These are phyloP conservation scores for Phyllotreta striolata DNA, from an alignment of 2,888 invertebrate genomes.

Conservation along the genomic window DNA sequence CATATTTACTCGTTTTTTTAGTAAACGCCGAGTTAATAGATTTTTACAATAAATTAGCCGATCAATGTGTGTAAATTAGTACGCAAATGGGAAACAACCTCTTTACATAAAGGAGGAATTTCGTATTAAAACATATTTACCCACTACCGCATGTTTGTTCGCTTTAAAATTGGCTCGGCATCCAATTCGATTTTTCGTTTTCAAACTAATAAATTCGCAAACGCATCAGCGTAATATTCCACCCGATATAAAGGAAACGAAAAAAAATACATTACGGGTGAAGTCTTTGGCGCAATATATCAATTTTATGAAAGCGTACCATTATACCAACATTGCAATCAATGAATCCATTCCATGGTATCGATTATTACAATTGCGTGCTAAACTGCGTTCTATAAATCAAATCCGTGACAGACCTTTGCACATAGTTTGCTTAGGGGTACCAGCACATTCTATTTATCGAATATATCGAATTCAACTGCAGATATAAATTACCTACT, in stretches of 20 bases:
- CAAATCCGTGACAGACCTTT: conserved; percentile 38
- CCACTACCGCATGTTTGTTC: too few species aligned
- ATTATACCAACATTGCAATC: conserved; percentile 36
- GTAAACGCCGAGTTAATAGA: neutral
- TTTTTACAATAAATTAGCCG: neutral
- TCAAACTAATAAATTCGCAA: too few species aligned
- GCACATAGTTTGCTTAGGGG: conserved; percentile 42
- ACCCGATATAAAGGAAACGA: too few species aligned
- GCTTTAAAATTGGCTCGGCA: too few species aligned
- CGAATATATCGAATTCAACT: conserved; percentile 20
- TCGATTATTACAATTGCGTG: conserved; percentile 43
- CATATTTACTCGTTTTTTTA: conserved; percentile 6
- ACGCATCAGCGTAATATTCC: too few species aligned
- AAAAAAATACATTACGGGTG: conserved; percentile 28
- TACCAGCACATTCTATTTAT: conserved; percentile 41
- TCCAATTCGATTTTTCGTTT: too few species aligned
- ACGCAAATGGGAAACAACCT: conserved; percentile 19
- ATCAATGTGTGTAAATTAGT: conserved; percentile 2
- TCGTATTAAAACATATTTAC: too few species aligned
- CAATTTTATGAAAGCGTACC: conserved; percentile 33
- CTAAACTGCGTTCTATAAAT: conserved; percentile 41
- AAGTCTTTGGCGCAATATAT: conserved; percentile 33
- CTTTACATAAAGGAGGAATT: conserved; percentile 11
- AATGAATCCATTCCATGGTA: conserved; percentile 40
- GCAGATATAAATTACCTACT: conserved; percentile 25